phyloP scores from a whole-genome alignment of 2,888 invertebrate species.

The Neuroscelio doddi region DNA sequence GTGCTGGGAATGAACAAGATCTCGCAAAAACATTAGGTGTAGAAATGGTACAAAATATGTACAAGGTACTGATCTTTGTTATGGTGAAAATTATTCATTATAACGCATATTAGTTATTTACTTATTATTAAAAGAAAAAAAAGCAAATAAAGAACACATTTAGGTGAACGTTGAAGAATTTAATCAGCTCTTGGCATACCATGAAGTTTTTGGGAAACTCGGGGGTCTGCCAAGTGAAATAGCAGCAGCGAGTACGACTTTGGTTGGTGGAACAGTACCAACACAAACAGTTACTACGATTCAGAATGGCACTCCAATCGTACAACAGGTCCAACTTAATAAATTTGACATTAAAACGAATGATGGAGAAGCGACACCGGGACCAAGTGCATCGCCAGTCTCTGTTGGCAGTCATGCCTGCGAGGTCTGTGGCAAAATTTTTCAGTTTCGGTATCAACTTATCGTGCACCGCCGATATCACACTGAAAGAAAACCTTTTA shows the following conservation, averaged over 20 bases:
- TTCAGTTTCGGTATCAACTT: conserved; percentile 89
- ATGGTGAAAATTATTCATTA: no score
- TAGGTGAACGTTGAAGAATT: conserved; percentile 84
- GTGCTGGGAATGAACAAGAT: conserved; percentile 78
- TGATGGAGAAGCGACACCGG: conserved; percentile 69
- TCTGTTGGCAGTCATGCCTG: conserved; percentile 82
- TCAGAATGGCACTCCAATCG: conserved; percentile 68
- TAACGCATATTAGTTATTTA: no score
- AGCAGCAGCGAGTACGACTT: conserved; percentile 72
- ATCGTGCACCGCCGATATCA: conserved; percentile 91
- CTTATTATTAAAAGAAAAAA: neutral
- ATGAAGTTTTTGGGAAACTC: conserved; percentile 85
- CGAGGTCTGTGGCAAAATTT: conserved; percentile 89
- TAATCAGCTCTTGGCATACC: conserved; percentile 87
- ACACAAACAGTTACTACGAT: conserved; percentile 70
- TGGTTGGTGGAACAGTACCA: conserved; percentile 67
- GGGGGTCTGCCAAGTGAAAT: conserved; percentile 74
- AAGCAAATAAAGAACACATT: conserved; percentile 6
- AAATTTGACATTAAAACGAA: conserved; percentile 69
- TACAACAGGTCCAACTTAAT: conserved; percentile 69
- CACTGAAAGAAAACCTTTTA: conserved; percentile 88
- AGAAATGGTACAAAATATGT: conserved; percentile 87
- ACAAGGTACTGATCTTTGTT: conserved; percentile 77
- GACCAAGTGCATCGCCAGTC: conserved; percentile 76
- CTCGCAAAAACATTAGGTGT: conserved; percentile 77